Base-by-base conservation (phyloP, 23 tunicate species). In the Styela clava region DNA sequence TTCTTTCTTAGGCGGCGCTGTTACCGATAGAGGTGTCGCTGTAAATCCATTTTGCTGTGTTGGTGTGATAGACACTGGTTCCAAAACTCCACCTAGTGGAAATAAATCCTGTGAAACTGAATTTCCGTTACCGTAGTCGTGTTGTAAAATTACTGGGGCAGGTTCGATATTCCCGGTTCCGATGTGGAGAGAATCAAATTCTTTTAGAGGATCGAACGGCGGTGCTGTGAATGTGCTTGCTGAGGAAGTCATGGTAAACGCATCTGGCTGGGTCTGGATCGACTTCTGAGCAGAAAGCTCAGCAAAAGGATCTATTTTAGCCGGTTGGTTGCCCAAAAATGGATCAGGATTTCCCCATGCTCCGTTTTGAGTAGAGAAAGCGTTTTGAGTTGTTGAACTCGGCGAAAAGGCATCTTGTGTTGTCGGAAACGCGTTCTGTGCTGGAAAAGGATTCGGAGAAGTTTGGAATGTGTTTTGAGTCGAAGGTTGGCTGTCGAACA, bases 151-250 rank as follows among this genome's bases (percentile, higher is more conserved):
- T 27, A 71, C 77, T 44, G 56, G 21, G 2, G 81, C 34, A 24
- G 86, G 61, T 31, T 33, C 61, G 2, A 69, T 69, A 5, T 52
- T 31, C 3, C 24, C 37, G 31, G 79, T 69, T n/a, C 33, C 52
- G 34, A 86, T 69, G n/a, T 73, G 31, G 3, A 86, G 79, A n/a
- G 69, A 69, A 31, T 69, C 73, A 44, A 90, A 90, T 2, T 90
- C 87, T 37, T 82, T 34, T 21, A 90, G 61, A 2, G 96, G 96
- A 72, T 88, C 88, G n/a, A 83, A 83, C 19, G 88, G 78, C 19
- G 84, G 85, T 30, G 77, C 77, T 3, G 35, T 26, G 37, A 71
- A 29, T 29, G 34, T 32, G 37, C 9, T 44, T 12, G 56, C 7
- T 44, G 56, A 5, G n/a, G n/a, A n/a, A n/a, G n/a, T n/a, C n/a